phyloP scores from a whole-genome alignment of 2,888 invertebrate species.

The Capitulum mitella region DNA sequence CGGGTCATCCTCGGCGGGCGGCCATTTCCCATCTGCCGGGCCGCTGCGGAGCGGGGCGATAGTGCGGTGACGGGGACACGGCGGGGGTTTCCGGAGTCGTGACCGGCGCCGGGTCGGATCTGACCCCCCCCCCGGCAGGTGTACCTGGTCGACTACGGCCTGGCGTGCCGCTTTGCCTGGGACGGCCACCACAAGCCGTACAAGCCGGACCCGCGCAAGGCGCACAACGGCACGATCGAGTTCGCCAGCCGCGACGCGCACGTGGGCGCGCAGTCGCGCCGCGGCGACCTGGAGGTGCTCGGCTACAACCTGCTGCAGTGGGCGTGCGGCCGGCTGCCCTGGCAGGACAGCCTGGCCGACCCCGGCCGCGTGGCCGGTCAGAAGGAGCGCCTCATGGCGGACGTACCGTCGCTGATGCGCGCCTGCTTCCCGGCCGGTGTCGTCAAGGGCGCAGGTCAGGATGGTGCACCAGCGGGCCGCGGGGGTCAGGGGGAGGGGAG shows the following conservation, averaged over 20 bases:
- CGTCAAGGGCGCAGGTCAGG: not conserved
- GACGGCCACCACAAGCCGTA: slow-evolving; percentile 76
- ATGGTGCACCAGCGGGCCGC: no score
- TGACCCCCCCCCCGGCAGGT: slow-evolving; percentile 43
- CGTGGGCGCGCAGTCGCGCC: slow-evolving; percentile 59
- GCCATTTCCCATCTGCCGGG: no score
- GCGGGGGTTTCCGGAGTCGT: no score
- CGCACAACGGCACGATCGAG: slow-evolving; percentile 94
- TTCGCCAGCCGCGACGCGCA: slow-evolving; percentile 98
- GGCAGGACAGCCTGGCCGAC: slow-evolving; percentile 52
- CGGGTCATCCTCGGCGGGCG: no score
- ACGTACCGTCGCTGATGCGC: not conserved
- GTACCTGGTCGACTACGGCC: slow-evolving; percentile 86
- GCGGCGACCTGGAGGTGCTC: slow-evolving; percentile 90
- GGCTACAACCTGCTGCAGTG: slow-evolving; percentile 92
- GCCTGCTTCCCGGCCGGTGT: not conserved
- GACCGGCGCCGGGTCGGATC: no score
- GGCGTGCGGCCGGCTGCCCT: slow-evolving; percentile 80
- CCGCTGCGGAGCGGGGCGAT: no score
- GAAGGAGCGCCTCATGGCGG: not conserved
- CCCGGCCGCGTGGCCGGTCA: not conserved
- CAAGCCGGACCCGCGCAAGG: slow-evolving; percentile 76
- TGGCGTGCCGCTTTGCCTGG: slow-evolving; percentile 74
- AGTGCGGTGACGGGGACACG: no score
- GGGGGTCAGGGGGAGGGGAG: no score